A percentile compares a stretch with the other conserved stretches of the same genome.
Conservation (phyloP, 2,888 invertebrate species). For the Tryphoninae sp. region DNA sequence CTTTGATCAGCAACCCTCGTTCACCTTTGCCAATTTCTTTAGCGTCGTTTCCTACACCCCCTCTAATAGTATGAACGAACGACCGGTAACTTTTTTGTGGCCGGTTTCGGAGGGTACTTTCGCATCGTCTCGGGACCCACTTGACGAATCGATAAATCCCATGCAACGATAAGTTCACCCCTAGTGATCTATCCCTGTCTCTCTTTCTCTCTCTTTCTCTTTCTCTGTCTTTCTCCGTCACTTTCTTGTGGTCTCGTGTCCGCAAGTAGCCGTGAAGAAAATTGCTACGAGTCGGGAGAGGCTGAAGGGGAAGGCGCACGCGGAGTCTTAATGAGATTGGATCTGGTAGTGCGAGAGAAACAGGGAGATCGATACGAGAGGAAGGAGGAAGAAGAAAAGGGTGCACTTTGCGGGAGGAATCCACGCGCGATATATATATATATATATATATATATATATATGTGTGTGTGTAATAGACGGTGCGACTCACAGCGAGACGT, state of each 20-base stretch:
- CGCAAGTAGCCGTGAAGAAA: constrained; percentile 51
- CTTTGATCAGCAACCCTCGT: constrained; percentile 34
- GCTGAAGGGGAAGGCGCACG: constrained; percentile 9
- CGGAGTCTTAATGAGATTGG: constrained; percentile 53
- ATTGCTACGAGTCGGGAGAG: constrained; percentile 25
- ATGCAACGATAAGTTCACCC: constrained; percentile 51
- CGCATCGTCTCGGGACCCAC: constrained; percentile 22
- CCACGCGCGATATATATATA: neutral
- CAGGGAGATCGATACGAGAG: neutral
- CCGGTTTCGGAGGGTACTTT: constrained; percentile 49
- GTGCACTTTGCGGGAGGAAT: constrained; percentile 23
- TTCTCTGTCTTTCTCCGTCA: constrained; percentile 23
- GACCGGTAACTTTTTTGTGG: constrained; percentile 52
- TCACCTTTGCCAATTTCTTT: constrained; percentile 3
- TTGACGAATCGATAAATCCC: constrained; percentile 51
- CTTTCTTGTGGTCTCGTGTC: constrained; percentile 19
- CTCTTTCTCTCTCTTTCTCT: neutral
- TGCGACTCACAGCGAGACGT: neutral
- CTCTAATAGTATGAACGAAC: constrained; percentile 47
- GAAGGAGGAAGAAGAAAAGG: constrained; percentile 10
- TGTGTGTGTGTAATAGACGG: neutral
- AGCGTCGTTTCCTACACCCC: neutral
- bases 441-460: neutral
- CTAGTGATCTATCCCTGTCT: constrained; percentile 10
- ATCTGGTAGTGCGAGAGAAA: constrained; percentile 33